Percentiles rank a stretch among this genome's conserved stretches.
Evolutionary conservation across 2,888 invertebrate genomes (phyloP).

Genomic region (Chloromyia formosa): DNA sequence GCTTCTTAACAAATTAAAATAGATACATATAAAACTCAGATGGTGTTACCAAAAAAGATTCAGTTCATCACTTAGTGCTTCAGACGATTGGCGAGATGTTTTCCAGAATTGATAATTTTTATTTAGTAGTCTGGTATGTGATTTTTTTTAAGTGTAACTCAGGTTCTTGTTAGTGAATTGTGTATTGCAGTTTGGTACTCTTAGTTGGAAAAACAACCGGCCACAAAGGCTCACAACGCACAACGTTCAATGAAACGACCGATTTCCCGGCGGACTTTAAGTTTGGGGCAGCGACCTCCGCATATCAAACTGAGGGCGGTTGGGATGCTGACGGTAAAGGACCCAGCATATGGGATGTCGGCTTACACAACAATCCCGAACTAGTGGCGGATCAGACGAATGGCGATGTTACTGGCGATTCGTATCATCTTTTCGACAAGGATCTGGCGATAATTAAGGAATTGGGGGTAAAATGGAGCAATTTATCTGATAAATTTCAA

Average conservation of each 20-base stretch:
- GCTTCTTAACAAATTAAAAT: constrained; percentile 20
- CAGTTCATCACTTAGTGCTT: neutral
- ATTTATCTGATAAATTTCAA: neutral
- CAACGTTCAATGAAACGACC: neutral
- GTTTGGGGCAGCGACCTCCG: constrained; percentile 56
- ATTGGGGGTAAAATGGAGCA: constrained; percentile 61
- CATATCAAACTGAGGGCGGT: constrained; percentile 64
- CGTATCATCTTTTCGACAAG: constrained; percentile 67
- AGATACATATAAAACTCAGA: constrained; percentile 39
- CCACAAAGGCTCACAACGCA: constrained; percentile 43
- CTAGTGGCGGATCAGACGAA: constrained; percentile 61
- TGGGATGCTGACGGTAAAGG: constrained; percentile 66
- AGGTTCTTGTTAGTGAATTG: neutral
- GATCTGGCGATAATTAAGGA: constrained; percentile 67
- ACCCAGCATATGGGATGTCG: constrained; percentile 64
- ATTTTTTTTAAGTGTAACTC: too few relatives aligned
- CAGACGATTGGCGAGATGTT: neutral
- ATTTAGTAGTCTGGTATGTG: neutral
- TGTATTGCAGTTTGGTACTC: neutral
- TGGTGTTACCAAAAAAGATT: neutral
- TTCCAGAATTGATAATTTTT: neutral
- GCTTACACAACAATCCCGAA: constrained; percentile 53
- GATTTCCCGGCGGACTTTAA: constrained; percentile 54
- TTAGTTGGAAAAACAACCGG: neutral
- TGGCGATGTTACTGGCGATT: constrained; percentile 68